Base-by-base conservation (phyloP, 2,888 invertebrate genomes). In the Andrena flavipes region DNA sequence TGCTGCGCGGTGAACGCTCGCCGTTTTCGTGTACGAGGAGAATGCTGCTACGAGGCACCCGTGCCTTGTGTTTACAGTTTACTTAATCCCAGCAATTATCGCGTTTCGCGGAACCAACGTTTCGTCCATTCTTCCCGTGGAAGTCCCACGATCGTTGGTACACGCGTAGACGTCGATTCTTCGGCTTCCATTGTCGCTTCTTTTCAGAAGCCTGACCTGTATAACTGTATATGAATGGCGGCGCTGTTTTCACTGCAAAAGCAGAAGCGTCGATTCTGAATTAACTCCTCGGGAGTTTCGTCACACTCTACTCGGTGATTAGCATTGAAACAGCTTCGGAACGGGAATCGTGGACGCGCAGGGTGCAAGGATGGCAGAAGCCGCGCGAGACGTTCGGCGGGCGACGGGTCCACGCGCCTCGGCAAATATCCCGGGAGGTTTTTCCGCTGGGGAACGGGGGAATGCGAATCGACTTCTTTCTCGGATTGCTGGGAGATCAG, bases 401-500 rank as follows among this genome's bases (percentile, higher is more conserved):
- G 51, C 29, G 26, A 62, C 67, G 74, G 54, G 30, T 13, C 59
- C 33, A 26, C 35, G 13, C 67, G 51, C 20, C 71, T 65, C 70
- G 48, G 71, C 20, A 70, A 67, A 80, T 73, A 83, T 82, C 72
- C 16, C 8, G 7, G 33, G 20, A 16, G 23, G 78, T 77, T 86
- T 84, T 85, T 85, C 65, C 80, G 49, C 10, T 0, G 20, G 33
- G 54, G 23, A 68, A 56, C 72, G 72, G 72, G 77, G 72, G 80
- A 81, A 85, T 85, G 75, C 68, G 81, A 86, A 75, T 77, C 51
- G 71, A 82, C 83, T 87, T 85, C 84, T 87, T 87, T 82, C 77
- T 42, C 80, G 83, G 76, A 42, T 65, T 76, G 70, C 60, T 60
- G 67, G 71, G 68, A 70, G 87, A 87, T 85, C 87, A 77, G 76